These are phyloP conservation scores for Poecile atricapillus DNA, from an alignment of 2,113 vertebrate genomes.

Conservation along the genomic window DNA sequence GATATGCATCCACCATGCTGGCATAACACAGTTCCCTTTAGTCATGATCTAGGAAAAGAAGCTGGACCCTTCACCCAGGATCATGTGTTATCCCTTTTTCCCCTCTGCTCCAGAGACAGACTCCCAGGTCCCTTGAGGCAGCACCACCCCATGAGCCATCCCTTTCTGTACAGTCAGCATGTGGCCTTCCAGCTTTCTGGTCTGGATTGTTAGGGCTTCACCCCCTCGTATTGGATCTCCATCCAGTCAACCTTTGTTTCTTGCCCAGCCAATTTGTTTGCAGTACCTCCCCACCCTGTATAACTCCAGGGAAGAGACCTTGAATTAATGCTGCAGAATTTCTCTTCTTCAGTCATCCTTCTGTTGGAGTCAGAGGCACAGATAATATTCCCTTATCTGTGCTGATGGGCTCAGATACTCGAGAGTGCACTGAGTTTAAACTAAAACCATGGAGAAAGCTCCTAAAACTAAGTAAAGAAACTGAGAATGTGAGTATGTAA, in stretches of 20 bases:
- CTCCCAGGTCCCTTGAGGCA: not conserved
- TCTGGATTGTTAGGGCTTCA: not conserved
- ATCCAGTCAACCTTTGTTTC: not conserved
- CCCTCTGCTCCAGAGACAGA: not conserved
- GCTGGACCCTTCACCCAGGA: not conserved
- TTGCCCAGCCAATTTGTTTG: not conserved
- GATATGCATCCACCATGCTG: not conserved
- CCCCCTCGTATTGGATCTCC: rapidly evolving
- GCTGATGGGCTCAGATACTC: too few species aligned
- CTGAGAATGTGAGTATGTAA: too few species aligned
- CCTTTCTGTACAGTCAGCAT: not conserved
- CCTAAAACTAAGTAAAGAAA: too few species aligned
- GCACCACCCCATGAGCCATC: not conserved
- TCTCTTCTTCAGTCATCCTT: not conserved
- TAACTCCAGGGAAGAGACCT: not conserved
- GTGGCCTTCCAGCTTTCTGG: not conserved
- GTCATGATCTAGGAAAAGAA: not conserved
- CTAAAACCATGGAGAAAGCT: too few species aligned
- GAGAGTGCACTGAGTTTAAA: too few species aligned
- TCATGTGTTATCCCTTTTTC: not conserved
- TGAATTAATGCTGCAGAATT: not conserved
- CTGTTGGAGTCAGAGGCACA: too few species aligned
- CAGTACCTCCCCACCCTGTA: too few species aligned
- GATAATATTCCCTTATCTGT: too few species aligned
- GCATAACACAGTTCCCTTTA: not conserved